Evolutionary conservation across 2,888 invertebrate species (phyloP).

Genomic region (Villa cingulata): DNA sequence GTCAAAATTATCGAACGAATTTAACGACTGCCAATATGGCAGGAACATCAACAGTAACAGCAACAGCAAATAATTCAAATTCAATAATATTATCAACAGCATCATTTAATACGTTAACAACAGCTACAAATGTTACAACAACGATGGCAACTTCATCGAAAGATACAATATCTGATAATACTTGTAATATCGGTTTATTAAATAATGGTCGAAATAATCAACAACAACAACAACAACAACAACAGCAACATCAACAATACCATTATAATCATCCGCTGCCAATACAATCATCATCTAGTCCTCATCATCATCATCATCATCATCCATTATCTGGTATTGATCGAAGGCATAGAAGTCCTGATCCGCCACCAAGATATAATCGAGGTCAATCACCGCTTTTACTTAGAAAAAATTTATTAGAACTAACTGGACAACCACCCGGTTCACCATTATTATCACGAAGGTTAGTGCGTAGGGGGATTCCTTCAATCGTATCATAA

Average conservation of each 20-base stretch:
- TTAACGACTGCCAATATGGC: background rate
- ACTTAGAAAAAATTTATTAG: slow-evolving; percentile 44
- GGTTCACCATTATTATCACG: slow-evolving; percentile 42
- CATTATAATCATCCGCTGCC: no score
- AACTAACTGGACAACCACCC: slow-evolving; percentile 34
- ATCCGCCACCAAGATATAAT: slow-evolving; percentile 43
- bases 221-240: slow-evolving; percentile 7
- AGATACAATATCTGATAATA: no score
- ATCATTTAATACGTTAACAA: background rate
- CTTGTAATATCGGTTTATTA: no score
- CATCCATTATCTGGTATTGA: slow-evolving; percentile 3
- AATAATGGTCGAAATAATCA: slow-evolving; percentile 1
- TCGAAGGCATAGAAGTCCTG: slow-evolving; percentile 43
- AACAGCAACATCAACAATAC: slow-evolving; percentile 4
- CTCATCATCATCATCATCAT: slow-evolving; percentile 1
- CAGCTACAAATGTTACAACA: background rate
- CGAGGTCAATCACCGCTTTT: slow-evolving; percentile 41
- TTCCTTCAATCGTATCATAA: no score
- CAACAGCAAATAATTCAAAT: background rate
- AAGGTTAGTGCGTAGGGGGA: slow-evolving; percentile 32
- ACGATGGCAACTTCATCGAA: no score
- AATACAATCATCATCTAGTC: slow-evolving; percentile 2
- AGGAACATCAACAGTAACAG: slow-evolving; percentile 2
- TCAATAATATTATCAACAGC: background rate
- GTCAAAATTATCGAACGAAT: slow-evolving; percentile 11